These are phyloP conservation scores for Scaptomyza montana DNA, from an alignment of 1,140 invertebrate genomes.

Conservation along the genomic window DNA sequence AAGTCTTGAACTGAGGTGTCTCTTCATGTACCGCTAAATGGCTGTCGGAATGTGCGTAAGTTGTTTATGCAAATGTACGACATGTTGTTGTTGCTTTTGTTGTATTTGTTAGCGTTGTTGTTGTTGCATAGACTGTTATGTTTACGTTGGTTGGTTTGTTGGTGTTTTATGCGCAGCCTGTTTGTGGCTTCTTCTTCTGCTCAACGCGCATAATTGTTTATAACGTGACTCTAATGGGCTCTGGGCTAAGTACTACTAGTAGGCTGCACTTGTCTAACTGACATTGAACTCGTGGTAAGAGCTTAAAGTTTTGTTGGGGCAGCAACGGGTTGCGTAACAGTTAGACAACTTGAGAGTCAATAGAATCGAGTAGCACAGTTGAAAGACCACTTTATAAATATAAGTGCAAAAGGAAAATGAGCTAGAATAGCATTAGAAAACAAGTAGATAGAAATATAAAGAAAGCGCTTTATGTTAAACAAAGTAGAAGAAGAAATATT, in stretches of 20 bases:
- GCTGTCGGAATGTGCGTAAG: conserved; percentile 65
- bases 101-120: conserved; percentile 9
- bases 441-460: too few species aligned
- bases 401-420: too few species aligned
- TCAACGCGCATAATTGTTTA: conserved; percentile 62
- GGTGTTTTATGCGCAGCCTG: conserved; percentile 38
- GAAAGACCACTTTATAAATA: too few species aligned
- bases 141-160: conserved; percentile 35
- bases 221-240: conserved; percentile 75
- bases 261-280: conserved; percentile 63
- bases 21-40: conserved; percentile 70
- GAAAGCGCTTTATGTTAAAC: too few species aligned
- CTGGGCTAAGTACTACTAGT: conserved; percentile 5
- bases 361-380: not conserved
- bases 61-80: conserved; percentile 76
- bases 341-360: conserved; percentile 6
- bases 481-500: too few species aligned
- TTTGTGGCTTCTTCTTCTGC: conserved; percentile 28
- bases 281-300: conserved; percentile 39
- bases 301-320: not conserved
- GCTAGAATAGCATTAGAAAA: too few species aligned
- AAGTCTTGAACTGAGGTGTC: conserved; percentile 25
- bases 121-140: conserved; percentile 41
- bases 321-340: conserved; percentile 19
- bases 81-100: conserved; percentile 21